Base-by-base conservation (phyloP, 2,888 invertebrate genomes). In the Drosophila pullipes region DNA sequence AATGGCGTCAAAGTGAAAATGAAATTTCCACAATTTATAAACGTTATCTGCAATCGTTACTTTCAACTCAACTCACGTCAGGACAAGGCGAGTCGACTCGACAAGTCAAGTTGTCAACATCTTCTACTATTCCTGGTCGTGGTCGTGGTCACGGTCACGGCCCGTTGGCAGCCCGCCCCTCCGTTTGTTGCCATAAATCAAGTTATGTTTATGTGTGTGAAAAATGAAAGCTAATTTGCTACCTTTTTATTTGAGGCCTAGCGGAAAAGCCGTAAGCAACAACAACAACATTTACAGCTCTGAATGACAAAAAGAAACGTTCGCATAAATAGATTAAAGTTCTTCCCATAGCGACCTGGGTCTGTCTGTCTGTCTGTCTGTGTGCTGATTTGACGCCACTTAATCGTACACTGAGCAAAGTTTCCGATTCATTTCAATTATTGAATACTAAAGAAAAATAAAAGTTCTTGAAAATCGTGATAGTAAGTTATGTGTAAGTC, bases 181-280 rank as follows among this genome's bases (percentile, higher is more conserved):
- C 59, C 33, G 58, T 39, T 76, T 74, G 60, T 54, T 54, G 66
- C 73, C 90, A 89, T 88, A 88, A 88, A 88, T 88, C 87, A 88
- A 82, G 88, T 91, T 91, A 91, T 87, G 87, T 86, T 91, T 81
- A 80, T 80, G 80, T 76, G 78, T 85, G 73, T 81, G 78, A 83
- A 83, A 88, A 82, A 85, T 85, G 83, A 85, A 91, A 87, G 91
- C 85, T 91, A 91, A 91, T 89, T 89, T 83, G 84, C 84, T 79
- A 90, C 83, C 73, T 87, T 85, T 85, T 90, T 89, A 69, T 78
- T 88, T 69, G 39, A 18, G 78, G 69, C 67, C 82, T 73, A 67
- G 64, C 58, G 64, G 33, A 66, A 66, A 67, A 61, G 11, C 52
- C 59, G 22, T 54, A 35, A 61, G 57, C 53, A 59, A 54, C 49